Evolutionary conservation across 23 tunicate genomes (phyloP).

Genomic region (Styela plicata): DNA sequence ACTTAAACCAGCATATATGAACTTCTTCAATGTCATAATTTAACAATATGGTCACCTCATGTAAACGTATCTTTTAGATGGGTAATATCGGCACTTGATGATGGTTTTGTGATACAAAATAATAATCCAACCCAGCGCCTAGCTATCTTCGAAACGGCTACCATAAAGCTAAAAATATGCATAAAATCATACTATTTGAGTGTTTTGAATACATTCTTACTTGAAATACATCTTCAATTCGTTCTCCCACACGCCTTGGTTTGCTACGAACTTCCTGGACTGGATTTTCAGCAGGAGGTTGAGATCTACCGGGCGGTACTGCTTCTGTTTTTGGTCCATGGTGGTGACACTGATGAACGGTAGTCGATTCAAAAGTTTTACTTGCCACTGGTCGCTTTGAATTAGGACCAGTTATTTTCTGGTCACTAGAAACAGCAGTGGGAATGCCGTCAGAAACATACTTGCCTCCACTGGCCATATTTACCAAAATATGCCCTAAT

Average conservation of each 20-base stretch:
- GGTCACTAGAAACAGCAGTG: background rate
- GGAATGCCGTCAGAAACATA: background rate
- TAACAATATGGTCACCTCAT: no score
- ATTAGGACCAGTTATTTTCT: background rate
- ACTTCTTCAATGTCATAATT: no score
- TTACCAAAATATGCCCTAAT: no score
- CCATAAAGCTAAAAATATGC: no score
- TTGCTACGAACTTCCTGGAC: background rate
- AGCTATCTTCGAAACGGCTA: no score
- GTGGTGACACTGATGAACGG: background rate
- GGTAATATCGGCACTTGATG: no score
- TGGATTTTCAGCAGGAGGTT: background rate
- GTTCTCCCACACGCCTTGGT: background rate
- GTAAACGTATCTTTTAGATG: no score
- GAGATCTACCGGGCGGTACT: background rate
- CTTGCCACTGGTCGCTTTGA: background rate
- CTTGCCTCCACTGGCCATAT: background rate
- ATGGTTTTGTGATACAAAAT: no score
- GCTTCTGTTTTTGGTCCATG: background rate
- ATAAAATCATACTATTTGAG: no score
- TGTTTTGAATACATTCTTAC: no score
- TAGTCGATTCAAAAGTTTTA: background rate
- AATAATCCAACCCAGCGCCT: no score
- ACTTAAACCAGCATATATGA: no score
- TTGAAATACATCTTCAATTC: conserved; percentile 13